Evolutionary conservation across 2,113 vertebrate genomes (phyloP).

Genomic region (Hyperopisus bebe): DNA sequence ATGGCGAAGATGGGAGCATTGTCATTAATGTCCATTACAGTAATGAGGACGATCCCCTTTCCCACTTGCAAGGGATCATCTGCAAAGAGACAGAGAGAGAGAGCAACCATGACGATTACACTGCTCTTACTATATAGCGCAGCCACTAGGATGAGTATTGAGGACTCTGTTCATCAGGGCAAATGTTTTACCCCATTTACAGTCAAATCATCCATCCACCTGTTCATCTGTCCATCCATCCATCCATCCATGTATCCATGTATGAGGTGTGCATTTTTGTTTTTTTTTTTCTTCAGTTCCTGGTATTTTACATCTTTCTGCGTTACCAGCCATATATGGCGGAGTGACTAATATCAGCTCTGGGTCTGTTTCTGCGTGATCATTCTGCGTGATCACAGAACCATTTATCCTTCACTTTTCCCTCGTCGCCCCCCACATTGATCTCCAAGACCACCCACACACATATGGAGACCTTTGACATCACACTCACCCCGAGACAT

Average conservation of each 20-base stretch:
- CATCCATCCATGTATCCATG: not conserved
- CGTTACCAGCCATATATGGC: not conserved
- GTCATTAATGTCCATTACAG: conserved; percentile 77
- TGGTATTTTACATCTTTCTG: not conserved
- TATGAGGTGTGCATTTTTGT: not conserved
- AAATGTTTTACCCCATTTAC: not conserved
- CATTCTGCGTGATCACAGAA: not conserved
- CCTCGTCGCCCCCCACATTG: not conserved
- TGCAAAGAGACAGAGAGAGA: conserved; percentile 34
- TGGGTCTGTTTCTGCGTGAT: not conserved
- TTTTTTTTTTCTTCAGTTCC: not conserved
- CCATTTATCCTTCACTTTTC: not conserved
- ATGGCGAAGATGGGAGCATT: conserved; percentile 79
- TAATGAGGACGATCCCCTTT: conserved; percentile 73
- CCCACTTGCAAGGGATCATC: conserved; percentile 79
- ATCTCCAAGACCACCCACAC: not conserved
- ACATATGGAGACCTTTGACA: not conserved
- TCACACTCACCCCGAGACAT: not conserved
- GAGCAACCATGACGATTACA: not conserved
- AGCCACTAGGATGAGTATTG: not conserved
- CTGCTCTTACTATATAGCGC: not conserved
- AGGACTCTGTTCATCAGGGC: not conserved
- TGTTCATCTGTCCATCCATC: not conserved
- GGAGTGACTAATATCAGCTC: not conserved
- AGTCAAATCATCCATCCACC: not conserved